These are phyloP conservation scores for Agonum fuliginosum DNA, from an alignment of 2,888 invertebrate genomes.

Conservation along the genomic window DNA sequence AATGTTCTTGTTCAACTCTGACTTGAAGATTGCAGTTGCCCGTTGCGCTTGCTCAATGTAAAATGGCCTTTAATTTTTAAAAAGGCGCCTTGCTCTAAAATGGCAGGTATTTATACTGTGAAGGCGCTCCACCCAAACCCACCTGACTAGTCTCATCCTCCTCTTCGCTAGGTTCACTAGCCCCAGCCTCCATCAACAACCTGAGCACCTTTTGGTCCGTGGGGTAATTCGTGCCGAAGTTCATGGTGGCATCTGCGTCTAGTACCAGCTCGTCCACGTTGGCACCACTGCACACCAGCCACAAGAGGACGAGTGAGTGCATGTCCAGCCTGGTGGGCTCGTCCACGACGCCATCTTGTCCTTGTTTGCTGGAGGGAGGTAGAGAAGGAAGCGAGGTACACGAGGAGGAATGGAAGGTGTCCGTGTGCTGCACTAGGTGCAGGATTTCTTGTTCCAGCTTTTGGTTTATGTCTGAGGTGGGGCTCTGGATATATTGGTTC, in stretches of 20 bases:
- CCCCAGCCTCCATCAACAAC: conserved; percentile 85
- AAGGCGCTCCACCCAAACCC: conserved; percentile 53
- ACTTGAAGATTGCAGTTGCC: too few relatives aligned
- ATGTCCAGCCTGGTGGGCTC: conserved; percentile 73
- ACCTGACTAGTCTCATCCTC: conserved; percentile 72
- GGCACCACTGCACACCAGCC: conserved; percentile 84
- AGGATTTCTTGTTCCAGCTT: conserved; percentile 45
- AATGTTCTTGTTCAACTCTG: too few relatives aligned
- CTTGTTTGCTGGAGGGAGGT: not conserved
- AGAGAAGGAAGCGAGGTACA: not conserved
- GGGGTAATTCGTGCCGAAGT: conserved; percentile 78
- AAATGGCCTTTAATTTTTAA: too few relatives aligned
- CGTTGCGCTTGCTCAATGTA: too few relatives aligned
- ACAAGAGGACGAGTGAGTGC: conserved; percentile 83
- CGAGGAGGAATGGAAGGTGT: conserved; percentile 24
- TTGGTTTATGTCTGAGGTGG: conserved; percentile 37
- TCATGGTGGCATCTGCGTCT: conserved; percentile 72
- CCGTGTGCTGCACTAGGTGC: conserved; percentile 13
- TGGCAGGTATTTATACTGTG: not conserved
- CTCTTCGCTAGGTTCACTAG: conserved; percentile 74
- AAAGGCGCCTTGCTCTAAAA: too few relatives aligned
- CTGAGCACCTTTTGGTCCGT: conserved; percentile 83
- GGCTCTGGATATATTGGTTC: conserved; percentile 48
- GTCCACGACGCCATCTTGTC: conserved; percentile 42
- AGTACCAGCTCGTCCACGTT: conserved; percentile 77